Evolutionary conservation across 64 coral and sea anemone species (phyloP), one percentile per base, ranked within the genome.

Genomic region (Astreopora myriophthalma): DNA sequence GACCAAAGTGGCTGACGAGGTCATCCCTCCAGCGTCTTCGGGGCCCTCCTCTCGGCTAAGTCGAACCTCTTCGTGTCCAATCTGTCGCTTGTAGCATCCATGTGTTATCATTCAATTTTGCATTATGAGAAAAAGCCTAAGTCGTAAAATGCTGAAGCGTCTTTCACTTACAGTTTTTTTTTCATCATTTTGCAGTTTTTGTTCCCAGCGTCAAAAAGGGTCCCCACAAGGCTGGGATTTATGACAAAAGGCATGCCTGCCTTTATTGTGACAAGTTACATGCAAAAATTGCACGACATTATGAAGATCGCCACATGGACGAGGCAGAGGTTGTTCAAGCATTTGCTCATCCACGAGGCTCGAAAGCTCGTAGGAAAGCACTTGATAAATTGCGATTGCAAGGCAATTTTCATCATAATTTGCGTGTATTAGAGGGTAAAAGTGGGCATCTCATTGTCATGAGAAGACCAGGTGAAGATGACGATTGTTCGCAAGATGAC

Each of bases 341-440:
- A 48, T 39, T 88, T 46, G 69, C 92, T 32, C 25, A 75, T 17
- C 44, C 36, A 61, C 30, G 16, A 58, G 58, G 58, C 19, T 71
- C 62, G 8, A 49, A 69, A 84, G 86, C 84, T 37, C 19, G 86
- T 72, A 71, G 34, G 55, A 89, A 75, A 48, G 60, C 29, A 31
- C 24, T 89, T 24, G 48, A 79, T 63, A 87, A 84, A 24, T 67
- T 94, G 28, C 20, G 92, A 24, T 67, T 73, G 25, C 16, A 34
- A 13, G 92, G 86, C 1, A 71, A 89, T 48, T 89, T 48, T 39
- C 85, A 94, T 36, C 92, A 89, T 36, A 94, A 85, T 36, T 24
- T 89, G 31, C 58, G 40, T 6, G 76, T 81, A 5, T 67, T 89
- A 31, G 78, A 23, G 8, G 66, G 42, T 5, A 61, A 81, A 31